Evolutionary conservation across 1,140 invertebrate genomes (phyloP).

Genomic region (Caenorhabditis brenneri): DNA sequence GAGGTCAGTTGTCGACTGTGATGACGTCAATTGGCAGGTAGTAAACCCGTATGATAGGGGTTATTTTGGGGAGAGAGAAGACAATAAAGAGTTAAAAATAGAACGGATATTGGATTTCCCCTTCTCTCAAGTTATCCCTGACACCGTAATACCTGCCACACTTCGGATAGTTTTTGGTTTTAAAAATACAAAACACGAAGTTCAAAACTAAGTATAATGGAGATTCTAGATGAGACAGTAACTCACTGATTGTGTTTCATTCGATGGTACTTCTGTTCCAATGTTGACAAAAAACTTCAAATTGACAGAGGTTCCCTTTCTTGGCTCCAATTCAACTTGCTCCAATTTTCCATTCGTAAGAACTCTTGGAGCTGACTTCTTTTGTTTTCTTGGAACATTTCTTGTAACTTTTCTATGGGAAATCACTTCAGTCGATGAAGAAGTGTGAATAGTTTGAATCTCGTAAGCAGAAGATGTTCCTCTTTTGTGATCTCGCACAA

Average conservation of each 20-base stretch:
- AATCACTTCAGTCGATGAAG: background rate
- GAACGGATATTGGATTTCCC: background rate
- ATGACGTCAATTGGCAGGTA: slow-evolving; percentile 21
- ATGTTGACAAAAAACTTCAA: background rate
- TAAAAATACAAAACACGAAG: background rate
- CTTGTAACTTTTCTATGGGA: slow-evolving; percentile 1
- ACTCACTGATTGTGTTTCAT: slow-evolving; percentile 10
- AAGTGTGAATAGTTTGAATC: slow-evolving; percentile 7
- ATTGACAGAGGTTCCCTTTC: slow-evolving; percentile 9
- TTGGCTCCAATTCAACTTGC: background rate
- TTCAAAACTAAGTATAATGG: too few relatives aligned
- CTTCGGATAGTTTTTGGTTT: background rate
- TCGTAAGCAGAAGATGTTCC: slow-evolving; percentile 52
- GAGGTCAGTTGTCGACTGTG: slow-evolving; percentile 35
- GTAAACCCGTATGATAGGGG: background rate
- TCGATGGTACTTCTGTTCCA: background rate
- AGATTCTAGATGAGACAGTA: too few relatives aligned
- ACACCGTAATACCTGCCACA: background rate
- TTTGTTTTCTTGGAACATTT: slow-evolving; percentile 27
- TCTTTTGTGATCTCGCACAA: slow-evolving; percentile 48
- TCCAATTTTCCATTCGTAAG: background rate
- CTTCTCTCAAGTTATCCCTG: background rate
- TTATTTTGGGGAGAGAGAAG: background rate
- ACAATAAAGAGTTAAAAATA: slow-evolving; percentile 9
- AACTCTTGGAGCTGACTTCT: background rate